A percentile compares a stretch with the other conserved stretches of the same genome.
These are phyloP conservation scores for Nomada ferruginata DNA, from an alignment of 2,888 invertebrate genomes.

Conservation along the genomic window DNA sequence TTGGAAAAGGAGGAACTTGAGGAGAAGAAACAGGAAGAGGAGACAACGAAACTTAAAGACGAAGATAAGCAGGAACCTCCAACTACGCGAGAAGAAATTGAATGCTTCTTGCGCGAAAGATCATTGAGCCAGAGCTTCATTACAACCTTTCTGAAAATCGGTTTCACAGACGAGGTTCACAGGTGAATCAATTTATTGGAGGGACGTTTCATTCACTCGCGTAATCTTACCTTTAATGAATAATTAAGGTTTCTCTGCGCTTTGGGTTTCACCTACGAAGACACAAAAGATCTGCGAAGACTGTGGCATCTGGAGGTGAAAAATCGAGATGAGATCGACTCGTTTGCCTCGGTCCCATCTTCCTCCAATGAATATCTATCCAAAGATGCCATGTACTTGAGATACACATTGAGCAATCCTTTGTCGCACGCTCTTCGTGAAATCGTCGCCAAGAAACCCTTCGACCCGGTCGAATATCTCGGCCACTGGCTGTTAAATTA, in stretches of 20 bases:
- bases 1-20: not conserved
- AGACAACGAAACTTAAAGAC: not conserved
- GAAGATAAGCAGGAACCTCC: not conserved
- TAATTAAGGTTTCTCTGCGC: constrained; percentile 48
- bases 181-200: constrained; percentile 46
- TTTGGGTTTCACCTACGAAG: constrained; percentile 31
- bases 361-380: constrained; percentile 45
- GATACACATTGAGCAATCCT: constrained; percentile 58
- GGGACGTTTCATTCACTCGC: not conserved
- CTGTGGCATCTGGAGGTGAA: constrained; percentile 32
- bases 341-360: constrained; percentile 15
- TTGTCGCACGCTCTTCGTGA: constrained; percentile 73
- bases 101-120: constrained; percentile 47
- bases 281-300: constrained; percentile 30
- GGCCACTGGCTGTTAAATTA: constrained; percentile 78
- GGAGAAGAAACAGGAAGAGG: not conserved
- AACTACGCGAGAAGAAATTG: constrained; percentile 15
- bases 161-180: constrained; percentile 59
- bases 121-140: constrained; percentile 55
- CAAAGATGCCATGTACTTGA: constrained; percentile 63
- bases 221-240: not conserved
- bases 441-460: constrained; percentile 72
- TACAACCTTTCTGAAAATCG: constrained; percentile 43
- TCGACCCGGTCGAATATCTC: constrained; percentile 78
- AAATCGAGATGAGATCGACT: constrained; percentile 10